Base-by-base conservation (phyloP, 1,140 invertebrate genomes). In the Hypothenemus hampei region DNA sequence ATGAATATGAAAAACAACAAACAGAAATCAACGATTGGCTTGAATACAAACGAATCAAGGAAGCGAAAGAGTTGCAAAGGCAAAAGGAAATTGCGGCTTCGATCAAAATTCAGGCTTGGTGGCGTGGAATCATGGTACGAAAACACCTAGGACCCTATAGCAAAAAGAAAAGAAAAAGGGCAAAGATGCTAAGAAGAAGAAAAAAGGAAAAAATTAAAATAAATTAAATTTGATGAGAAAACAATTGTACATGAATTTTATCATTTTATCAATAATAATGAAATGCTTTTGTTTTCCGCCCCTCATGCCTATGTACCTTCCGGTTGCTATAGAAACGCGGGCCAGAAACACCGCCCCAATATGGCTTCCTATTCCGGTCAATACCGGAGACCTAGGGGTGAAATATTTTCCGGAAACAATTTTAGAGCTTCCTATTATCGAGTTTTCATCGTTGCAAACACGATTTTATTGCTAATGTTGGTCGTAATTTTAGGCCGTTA, bases 371-470 rank as follows among this genome's bases (percentile, higher is more conserved):
- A 22, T 43, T 48, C 23, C 53, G 43, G 37, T 35, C 53, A 56
- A 48, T 56, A 56, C 26, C 26, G 23, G 26, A 29, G 40, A n/a
- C 16, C n/a, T n/a, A n/a, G 11, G 7, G n/a, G 21, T 24, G 24
- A 56, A 56, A 56, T 48, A 56, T 48, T 56, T 56, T 47, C 53
- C 43, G 53, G 53, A 56, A 56, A 56, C 37, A 13, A 48, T 46
- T 55, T 47, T 26, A 22, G 18, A 37, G 53, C 53, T 56, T 56
- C 53, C 53, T 47, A 33, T 48, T 56, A 39, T 54, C 31, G 13
- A n/a, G 41, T 39, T 48, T 47, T 33, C 18, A 36, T 22, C 22
- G 39, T 29, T 7, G 29, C 21, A 44, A 53, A 53, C 39, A 36
- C n/a, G n/a, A n/a, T n/a, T n/a, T n/a, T n/a, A n/a, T n/a, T n/a